Percentiles rank a stretch among this genome's conserved stretches.
Evolutionary conservation across 2,888 invertebrate genomes (phyloP).

Genomic region (Priocnemis perturbator): DNA sequence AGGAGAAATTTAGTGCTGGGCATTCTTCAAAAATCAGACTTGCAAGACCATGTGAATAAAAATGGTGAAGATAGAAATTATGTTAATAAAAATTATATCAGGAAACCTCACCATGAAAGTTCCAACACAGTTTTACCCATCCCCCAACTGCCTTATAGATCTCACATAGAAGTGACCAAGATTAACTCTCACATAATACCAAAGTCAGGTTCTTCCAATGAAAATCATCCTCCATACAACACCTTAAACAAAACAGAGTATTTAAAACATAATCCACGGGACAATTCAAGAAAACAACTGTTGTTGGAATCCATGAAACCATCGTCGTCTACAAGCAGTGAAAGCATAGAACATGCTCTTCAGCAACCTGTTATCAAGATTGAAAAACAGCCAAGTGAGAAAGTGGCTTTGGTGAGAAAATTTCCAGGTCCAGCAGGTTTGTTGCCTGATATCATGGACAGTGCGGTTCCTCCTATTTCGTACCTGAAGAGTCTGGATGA

Average conservation of each 20-base stretch:
- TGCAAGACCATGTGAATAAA: constrained; percentile 1
- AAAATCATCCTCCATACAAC: not conserved
- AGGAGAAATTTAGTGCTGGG: constrained; percentile 32
- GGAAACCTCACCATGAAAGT: no score
- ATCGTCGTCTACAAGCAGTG: not conserved
- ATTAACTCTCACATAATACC: constrained; percentile 16
- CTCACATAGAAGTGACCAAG: not conserved
- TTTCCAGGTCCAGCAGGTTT: constrained; percentile 77
- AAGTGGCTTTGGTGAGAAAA: constrained; percentile 66
- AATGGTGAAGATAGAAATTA: constrained; percentile 13
- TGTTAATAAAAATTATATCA: constrained; percentile 17
- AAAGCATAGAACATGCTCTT: not conserved
- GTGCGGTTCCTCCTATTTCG: constrained; percentile 23
- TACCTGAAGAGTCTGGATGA: constrained; percentile 42
- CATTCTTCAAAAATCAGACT: constrained; percentile 29
- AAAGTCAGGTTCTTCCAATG: not conserved
- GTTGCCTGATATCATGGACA: constrained; percentile 65
- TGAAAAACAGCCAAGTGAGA: constrained; percentile 22
- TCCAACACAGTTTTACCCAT: no score
- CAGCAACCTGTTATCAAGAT: not conserved
- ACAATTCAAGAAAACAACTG: constrained; percentile 26
- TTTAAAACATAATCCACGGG: not conserved
- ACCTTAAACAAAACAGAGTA: not conserved
- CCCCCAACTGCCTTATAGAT: no score
- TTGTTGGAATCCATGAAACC: constrained; percentile 26